A percentile compares a stretch with the other conserved stretches of the same genome.
Conservation (phyloP, 2,888 invertebrate species). For the Melieria picta region DNA sequence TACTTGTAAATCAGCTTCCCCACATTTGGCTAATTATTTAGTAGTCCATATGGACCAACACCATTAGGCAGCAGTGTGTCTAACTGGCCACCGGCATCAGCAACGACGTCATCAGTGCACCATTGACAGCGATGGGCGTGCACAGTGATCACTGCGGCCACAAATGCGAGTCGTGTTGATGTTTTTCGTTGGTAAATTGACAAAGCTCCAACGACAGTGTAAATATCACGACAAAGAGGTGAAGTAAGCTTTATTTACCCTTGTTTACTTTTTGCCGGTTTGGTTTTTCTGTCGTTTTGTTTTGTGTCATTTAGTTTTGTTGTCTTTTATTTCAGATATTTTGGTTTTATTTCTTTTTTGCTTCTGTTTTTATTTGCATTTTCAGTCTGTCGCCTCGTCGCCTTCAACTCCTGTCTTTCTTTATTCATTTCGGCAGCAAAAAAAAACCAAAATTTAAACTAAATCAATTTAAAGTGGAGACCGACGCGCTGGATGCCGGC, state of each 20-base stretch:
- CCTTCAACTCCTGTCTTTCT: slow-evolving; percentile 1
- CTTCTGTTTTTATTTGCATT: too few species aligned
- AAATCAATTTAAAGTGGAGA: background rate
- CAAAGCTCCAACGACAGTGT: slow-evolving; percentile 12
- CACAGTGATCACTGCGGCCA: too few species aligned
- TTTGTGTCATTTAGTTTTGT: too few species aligned
- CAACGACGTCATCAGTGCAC: background rate
- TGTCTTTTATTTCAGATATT: too few species aligned
- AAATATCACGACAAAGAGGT: slow-evolving; percentile 8
- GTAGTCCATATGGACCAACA: background rate
- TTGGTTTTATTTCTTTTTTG: too few species aligned
- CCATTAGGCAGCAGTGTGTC: background rate
- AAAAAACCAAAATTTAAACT: background rate
- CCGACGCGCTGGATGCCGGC: too few species aligned
- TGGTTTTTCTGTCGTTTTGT: too few species aligned
- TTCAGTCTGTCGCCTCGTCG: too few species aligned
- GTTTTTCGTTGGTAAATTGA: background rate
- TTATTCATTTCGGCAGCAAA: background rate
- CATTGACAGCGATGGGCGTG: background rate
- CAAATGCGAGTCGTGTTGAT: background rate
- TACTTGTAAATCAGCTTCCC: too few species aligned
- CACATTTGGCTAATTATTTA: too few species aligned
- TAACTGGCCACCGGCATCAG: background rate
- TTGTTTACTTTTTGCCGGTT: too few species aligned
- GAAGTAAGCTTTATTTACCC: slow-evolving; percentile 1